Evolutionary conservation across 2,888 invertebrate genomes (phyloP).

Genomic region (Acheta domesticus): DNA sequence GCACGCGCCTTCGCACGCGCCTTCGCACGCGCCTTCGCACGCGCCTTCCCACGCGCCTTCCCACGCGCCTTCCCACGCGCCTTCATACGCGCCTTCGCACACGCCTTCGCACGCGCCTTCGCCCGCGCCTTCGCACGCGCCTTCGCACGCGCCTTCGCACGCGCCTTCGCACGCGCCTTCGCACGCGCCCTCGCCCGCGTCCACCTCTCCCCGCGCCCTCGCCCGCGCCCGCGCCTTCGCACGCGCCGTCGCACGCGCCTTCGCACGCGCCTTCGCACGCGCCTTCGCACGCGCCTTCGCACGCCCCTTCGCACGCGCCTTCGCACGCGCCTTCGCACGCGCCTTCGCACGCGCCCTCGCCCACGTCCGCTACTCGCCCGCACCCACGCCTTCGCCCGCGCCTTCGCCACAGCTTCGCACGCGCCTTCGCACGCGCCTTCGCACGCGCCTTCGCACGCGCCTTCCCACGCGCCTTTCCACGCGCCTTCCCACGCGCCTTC

Average conservation of each 20-base stretch:
- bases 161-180: neutral
- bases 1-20: neutral
- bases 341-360: too few relatives aligned
- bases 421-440: neutral
- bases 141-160: neutral
- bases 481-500: too few relatives aligned
- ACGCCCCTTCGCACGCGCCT: neutral
- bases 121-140: neutral
- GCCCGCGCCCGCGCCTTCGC: neutral
- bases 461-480: too few relatives aligned
- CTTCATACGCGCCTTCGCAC: neutral
- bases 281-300: neutral
- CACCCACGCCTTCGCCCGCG: neutral
- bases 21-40: neutral
- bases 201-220: neutral
- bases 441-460: neutral
- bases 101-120: neutral
- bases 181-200: too few relatives aligned
- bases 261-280: neutral
- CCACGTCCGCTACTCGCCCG: too few relatives aligned
- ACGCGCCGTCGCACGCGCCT: too few relatives aligned
- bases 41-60: neutral
- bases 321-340: too few relatives aligned
- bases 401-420: neutral
- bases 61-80: neutral